Evolutionary conservation across 2,888 invertebrate genomes (phyloP).

Genomic region (Polylopha cassiicola): DNA sequence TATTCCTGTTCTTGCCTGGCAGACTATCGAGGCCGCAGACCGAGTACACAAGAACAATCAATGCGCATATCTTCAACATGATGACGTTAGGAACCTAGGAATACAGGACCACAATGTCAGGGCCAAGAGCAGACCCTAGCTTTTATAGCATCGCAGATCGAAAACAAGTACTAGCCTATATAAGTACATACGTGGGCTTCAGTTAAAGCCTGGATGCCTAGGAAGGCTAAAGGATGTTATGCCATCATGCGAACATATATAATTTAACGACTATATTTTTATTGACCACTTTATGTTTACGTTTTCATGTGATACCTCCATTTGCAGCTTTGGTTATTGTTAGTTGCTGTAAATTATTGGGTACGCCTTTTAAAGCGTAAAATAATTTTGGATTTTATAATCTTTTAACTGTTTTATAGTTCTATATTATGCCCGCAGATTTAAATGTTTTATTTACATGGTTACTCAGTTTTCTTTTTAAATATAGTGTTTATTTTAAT

Average conservation of each 20-base stretch:
- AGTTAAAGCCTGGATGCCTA: slow-evolving; percentile 59
- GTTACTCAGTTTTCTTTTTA: too few species aligned
- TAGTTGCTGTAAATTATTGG: too few species aligned
- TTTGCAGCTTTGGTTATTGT: too few species aligned
- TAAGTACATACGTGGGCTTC: slow-evolving; percentile 59
- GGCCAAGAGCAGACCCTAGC: slow-evolving; percentile 60
- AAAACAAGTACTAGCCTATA: slow-evolving; percentile 53
- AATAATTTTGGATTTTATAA: too few species aligned
- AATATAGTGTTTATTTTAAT: too few species aligned
- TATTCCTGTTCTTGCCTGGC: slow-evolving; percentile 34
- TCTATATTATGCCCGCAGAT: too few species aligned
- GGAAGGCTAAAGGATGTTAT: slow-evolving; percentile 63
- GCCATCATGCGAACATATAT: too few species aligned
- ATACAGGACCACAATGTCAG: slow-evolving; percentile 67
- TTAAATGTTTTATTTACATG: too few species aligned
- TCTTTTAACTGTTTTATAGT: too few species aligned
- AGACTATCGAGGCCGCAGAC: slow-evolving; percentile 18
- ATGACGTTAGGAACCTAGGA: slow-evolving; percentile 34
- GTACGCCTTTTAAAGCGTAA: too few species aligned
- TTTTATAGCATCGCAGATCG: slow-evolving; percentile 62
- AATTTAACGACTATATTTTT: slow-evolving; percentile 14
- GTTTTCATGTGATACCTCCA: too few species aligned
- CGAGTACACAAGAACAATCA: slow-evolving; percentile 35
- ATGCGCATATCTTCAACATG: slow-evolving; percentile 44
- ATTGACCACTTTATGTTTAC: slow-evolving; percentile 3